These are phyloP conservation scores for Catalaphyllia jardinei DNA, from an alignment of 64 coral and sea anemone species.

Conservation along the genomic window DNA sequence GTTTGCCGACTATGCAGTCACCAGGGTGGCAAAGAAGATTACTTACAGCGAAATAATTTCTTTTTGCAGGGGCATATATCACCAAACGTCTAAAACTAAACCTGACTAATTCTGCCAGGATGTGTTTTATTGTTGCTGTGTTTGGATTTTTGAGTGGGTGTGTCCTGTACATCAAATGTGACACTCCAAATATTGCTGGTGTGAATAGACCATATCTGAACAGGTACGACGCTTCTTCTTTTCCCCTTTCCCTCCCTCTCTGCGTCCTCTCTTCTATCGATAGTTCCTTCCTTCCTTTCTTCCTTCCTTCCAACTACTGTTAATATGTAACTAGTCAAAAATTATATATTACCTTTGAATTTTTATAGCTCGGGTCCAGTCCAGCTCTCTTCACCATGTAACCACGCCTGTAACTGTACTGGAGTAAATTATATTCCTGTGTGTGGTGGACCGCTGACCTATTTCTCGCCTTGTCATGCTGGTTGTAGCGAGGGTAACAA, in stretches of 20 bases:
- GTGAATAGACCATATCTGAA: constrained; percentile 52
- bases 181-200: constrained; percentile 48
- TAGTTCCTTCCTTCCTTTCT: background rate
- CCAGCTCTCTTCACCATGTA: constrained; percentile 10
- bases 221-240: constrained; percentile 5
- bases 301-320: background rate
- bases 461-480: constrained; percentile 32
- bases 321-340: too few relatives aligned
- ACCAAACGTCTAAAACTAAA: constrained; percentile 64
- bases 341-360: background rate
- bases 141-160: constrained; percentile 26
- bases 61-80: constrained; percentile 66
- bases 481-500: background rate
- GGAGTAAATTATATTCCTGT: background rate
- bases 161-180: constrained; percentile 47
- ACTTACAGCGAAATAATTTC: background rate
- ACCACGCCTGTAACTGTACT: constrained; percentile 24
- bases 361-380: background rate
- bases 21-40: too few relatives aligned
- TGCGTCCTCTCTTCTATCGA: background rate
- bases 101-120: constrained; percentile 54
- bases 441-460: constrained; percentile 7
- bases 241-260: background rate
- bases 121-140: constrained; percentile 61
- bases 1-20: too few relatives aligned